phyloP scores from a whole-genome alignment of 2,797 vertebrate genomes.

The Enteromius mattozi region DNA sequence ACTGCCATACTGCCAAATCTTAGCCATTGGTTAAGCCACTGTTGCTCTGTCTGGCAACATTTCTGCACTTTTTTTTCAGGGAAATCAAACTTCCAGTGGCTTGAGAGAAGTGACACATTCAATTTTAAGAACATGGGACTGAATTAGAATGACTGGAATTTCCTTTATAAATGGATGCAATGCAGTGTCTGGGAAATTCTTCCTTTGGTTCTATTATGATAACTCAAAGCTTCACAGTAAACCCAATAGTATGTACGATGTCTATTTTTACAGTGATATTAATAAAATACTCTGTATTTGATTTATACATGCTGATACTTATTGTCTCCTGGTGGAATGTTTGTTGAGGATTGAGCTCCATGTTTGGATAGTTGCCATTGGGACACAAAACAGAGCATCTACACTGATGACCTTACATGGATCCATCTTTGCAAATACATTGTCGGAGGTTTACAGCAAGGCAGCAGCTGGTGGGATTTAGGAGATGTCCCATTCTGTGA shows the following conservation, averaged over 20 bases:
- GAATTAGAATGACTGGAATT: slow-evolving; percentile 4
- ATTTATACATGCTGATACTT: slow-evolving; percentile 51
- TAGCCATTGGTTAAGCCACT: not conserved
- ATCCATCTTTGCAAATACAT: slow-evolving; percentile 75
- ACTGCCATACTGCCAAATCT: not conserved
- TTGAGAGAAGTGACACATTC: not conserved
- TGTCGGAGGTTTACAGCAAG: slow-evolving; percentile 69
- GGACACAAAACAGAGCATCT: slow-evolving; percentile 78
- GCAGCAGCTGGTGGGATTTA: slow-evolving; percentile 63
- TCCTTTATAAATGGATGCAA: not conserved
- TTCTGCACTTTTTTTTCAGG: not conserved
- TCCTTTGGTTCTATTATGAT: not conserved
- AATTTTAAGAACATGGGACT: not conserved
- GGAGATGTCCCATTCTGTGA: slow-evolving; percentile 51
- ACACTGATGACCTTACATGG: slow-evolving; percentile 78
- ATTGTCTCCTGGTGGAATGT: slow-evolving; percentile 64
- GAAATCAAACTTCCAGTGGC: not conserved
- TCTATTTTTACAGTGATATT: slow-evolving; percentile 50
- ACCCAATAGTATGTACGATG: not conserved
- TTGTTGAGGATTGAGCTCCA: slow-evolving; percentile 69
- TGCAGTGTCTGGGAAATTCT: not conserved
- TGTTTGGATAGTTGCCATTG: slow-evolving; percentile 78
- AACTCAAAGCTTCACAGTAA: not conserved
- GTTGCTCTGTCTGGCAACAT: slow-evolving; percentile 1
- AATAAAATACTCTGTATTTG: slow-evolving; percentile 40